Evolutionary conservation across 2,888 invertebrate genomes (phyloP).

Genomic region (Celastrina argiolus): DNA sequence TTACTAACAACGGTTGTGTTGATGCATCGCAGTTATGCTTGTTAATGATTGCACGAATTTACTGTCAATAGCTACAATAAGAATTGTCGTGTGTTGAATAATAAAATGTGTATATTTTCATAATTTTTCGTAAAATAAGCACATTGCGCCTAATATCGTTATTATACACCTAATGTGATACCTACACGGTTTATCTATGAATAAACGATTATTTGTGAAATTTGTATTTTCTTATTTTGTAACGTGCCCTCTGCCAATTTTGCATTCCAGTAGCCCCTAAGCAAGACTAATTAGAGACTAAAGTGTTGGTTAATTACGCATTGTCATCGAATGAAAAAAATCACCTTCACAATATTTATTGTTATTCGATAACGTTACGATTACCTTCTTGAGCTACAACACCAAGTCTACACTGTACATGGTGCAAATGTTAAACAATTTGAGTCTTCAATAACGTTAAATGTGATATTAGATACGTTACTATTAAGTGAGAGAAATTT

Average conservation of each 20-base stretch:
- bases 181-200: slow-evolving; percentile 72
- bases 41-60: slow-evolving; percentile 73
- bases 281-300: too few relatives aligned
- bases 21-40: slow-evolving; percentile 52
- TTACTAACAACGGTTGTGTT: slow-evolving; percentile 51
- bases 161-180: slow-evolving; percentile 75
- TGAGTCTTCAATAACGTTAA: too few relatives aligned
- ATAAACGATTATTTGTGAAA: slow-evolving; percentile 63
- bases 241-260: background rate
- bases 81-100: slow-evolving; percentile 47
- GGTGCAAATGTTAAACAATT: too few relatives aligned
- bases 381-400: too few relatives aligned
- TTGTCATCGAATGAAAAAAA: too few relatives aligned
- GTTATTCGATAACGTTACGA: too few relatives aligned
- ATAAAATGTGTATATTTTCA: slow-evolving; percentile 57
- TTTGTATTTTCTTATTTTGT: slow-evolving; percentile 38
- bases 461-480: too few relatives aligned
- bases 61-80: slow-evolving; percentile 51
- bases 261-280: too few relatives aligned
- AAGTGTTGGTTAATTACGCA: too few relatives aligned
- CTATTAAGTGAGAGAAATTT: too few relatives aligned
- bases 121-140: slow-evolving; percentile 58
- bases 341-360: too few relatives aligned
- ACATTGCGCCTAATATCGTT: slow-evolving; percentile 72
- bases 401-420: too few relatives aligned